phyloP scores from a whole-genome alignment of 2,888 invertebrate species.

The Pandemis heparana region DNA sequence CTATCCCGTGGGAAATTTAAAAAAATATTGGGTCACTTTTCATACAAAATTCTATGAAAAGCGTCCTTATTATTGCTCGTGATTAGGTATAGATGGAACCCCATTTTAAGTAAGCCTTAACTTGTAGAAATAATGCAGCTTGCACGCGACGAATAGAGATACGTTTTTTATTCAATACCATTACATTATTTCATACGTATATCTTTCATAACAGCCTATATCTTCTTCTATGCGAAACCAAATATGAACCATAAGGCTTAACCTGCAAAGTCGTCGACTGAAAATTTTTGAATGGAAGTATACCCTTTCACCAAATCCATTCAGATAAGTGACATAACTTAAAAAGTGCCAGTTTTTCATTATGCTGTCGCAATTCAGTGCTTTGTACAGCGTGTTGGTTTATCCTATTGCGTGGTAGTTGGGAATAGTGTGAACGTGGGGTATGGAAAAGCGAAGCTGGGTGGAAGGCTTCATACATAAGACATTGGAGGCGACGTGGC shows the following conservation, averaged over 20 bases:
- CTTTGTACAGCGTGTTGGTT: neutral
- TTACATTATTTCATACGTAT: neutral
- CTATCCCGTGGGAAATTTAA: no score
- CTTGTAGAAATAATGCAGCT: neutral
- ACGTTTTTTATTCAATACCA: slow-evolving; percentile 3
- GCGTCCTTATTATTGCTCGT: no score
- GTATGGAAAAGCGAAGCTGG: slow-evolving; percentile 30
- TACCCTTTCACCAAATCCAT: neutral
- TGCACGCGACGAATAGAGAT: slow-evolving; percentile 11
- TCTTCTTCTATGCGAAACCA: neutral
- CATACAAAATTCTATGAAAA: no score
- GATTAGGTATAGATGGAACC: no score
- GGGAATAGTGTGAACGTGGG: neutral
- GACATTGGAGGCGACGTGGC: slow-evolving; percentile 73
- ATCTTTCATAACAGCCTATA: neutral
- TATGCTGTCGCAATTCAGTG: no score
- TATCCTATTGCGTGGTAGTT: neutral
- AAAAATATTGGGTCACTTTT: no score
- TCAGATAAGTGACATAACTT: no score
- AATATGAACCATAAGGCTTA: neutral
- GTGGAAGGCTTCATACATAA: slow-evolving; percentile 71
- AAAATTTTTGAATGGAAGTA: neutral
- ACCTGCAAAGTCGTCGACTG: neutral
- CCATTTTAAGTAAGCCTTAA: no score
- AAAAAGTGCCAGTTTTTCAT: no score